Base-by-base conservation (phyloP, 2,888 invertebrate species). In the Pristionchus fissidentatus region DNA sequence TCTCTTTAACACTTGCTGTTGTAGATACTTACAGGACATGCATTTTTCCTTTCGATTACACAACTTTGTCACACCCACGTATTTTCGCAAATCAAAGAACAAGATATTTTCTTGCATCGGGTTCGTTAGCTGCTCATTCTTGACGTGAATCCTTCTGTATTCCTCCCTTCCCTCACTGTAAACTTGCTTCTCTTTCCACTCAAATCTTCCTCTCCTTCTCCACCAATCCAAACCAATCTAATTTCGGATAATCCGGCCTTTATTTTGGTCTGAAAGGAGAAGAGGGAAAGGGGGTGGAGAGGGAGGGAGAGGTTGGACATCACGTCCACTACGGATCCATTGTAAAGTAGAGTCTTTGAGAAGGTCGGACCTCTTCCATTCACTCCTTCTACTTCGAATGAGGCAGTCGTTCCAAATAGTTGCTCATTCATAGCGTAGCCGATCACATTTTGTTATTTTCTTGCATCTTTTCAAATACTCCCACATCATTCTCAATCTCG, bases 181-280 rank as follows among this genome's bases (percentile, higher is more conserved):
- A 57, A 57, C 57, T 29, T 26, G 5, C 1, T 38, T 19, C 66
- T 66, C 38, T 38, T 29, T 41, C 66, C 19, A 35, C 22, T 38
- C 38, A 66, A n/a, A 19, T 66, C 66, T 15, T 19, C 62, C 15
- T 26, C 62, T 41, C 38, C n/a, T 66, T 38, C 66, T 60, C 60
- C n/a, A 15, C 38, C 66, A 66, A 66, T 66, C 66, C 66, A n/a
- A n/a, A n/a, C 38, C 38, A 35, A 66, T 38, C 38, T 41, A 35
- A 66, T 38, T 66, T 66, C 19, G 66, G 41, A 66, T 66, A 38
- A 66, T 66, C 66, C 66, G 35, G 66, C 66, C 66, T 66, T 66
- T 66, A 66, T 66, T 66, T 66, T 66, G 66, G 66, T 66, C 62
- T 62, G 62, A 73, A 73, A 73, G 43, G 70, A 19, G 66, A 38